phyloP scores from a whole-genome alignment of 2,113 vertebrate species.

The Upupa epops region DNA sequence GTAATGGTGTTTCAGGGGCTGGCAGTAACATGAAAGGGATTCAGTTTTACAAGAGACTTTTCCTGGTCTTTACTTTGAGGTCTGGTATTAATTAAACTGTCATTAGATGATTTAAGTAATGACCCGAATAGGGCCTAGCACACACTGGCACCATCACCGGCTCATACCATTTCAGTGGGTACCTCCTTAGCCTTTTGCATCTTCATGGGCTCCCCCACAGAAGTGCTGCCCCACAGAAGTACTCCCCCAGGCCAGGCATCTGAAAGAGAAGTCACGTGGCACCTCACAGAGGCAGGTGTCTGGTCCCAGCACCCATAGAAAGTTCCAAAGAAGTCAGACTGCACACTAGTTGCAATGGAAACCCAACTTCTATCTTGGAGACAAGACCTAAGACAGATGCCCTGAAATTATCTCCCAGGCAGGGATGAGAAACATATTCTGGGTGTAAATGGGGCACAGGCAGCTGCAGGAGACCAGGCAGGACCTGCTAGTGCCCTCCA shows the following conservation, averaged over 20 bases:
- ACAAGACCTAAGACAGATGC: background rate
- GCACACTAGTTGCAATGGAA: background rate
- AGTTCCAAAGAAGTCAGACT: background rate
- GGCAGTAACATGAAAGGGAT: background rate
- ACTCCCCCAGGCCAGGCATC: background rate
- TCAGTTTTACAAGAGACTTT: background rate
- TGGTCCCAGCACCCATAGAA: fast-evolving
- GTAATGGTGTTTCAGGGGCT: background rate
- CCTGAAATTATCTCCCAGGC: fast-evolving
- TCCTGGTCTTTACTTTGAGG: background rate
- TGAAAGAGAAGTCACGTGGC: background rate
- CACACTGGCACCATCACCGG: fast-evolving
- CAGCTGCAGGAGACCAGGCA: background rate
- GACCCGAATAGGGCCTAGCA: background rate
- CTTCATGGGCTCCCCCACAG: background rate
- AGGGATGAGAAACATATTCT: background rate
- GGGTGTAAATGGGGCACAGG: fast-evolving
- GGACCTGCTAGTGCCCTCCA: background rate
- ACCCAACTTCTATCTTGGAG: background rate
- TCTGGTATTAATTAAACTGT: background rate
- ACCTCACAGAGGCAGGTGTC: background rate
- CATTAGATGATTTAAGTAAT: background rate
- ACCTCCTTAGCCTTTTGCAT: background rate
- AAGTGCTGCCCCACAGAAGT: background rate
- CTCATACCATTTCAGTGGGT: fast-evolving